Evolutionary conservation across 2,888 invertebrate genomes (phyloP).

Genomic region (Eupsilia transversa): DNA sequence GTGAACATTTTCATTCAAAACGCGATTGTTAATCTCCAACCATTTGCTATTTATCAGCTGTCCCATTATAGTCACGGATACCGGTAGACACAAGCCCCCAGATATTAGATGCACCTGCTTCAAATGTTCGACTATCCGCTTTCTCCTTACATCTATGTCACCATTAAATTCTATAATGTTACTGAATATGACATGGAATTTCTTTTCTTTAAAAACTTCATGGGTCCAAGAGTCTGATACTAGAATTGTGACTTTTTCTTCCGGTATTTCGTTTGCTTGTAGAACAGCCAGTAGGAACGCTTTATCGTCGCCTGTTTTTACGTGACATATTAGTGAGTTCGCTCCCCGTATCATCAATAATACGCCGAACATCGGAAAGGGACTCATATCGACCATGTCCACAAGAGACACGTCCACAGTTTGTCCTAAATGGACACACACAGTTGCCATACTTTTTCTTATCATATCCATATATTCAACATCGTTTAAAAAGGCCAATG

Average conservation of each 20-base stretch:
- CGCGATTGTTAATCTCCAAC: constrained; percentile 48
- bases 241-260: constrained; percentile 49
- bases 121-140: constrained; percentile 22
- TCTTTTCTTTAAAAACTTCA: constrained; percentile 35
- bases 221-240: constrained; percentile 33
- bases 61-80: constrained; percentile 45
- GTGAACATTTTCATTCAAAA: constrained; percentile 46
- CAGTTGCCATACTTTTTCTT: constrained; percentile 23
- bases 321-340: constrained; percentile 74
- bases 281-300: constrained; percentile 44
- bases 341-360: constrained; percentile 81
- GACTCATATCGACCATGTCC: constrained; percentile 86
- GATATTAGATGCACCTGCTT: constrained; percentile 24
- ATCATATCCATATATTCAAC: constrained; percentile 58
- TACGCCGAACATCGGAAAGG: constrained; percentile 90
- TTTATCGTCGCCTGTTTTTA: constrained; percentile 41
- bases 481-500: constrained; percentile 56
- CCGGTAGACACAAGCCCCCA: constrained; percentile 52
- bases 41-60: constrained; percentile 47
- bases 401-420: constrained; percentile 27
- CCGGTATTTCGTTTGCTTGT: constrained; percentile 43
- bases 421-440: constrained; percentile 54
- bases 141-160: constrained; percentile 41
- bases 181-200: constrained; percentile 54
- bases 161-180: constrained; percentile 52